Base-by-base conservation (phyloP, 2,888 invertebrate genomes). In the Lathronympha strigana region DNA sequence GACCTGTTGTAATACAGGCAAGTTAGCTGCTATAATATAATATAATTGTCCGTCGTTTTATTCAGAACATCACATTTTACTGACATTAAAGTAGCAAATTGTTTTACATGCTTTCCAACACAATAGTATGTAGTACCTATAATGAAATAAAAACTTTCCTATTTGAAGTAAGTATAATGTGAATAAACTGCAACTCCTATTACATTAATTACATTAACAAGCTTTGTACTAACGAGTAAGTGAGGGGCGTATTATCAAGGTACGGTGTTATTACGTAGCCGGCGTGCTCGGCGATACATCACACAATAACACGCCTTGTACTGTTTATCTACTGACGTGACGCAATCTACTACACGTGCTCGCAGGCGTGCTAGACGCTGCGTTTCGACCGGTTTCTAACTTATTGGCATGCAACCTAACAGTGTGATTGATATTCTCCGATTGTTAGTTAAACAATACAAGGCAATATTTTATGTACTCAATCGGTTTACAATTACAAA, bases 281-380 rank as follows among this genome's bases (percentile, higher is more conserved):
- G 60, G 36, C 45, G 33, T 57, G 50, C 58, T 33, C 53, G 36
- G 31, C 49, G 38, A 66, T 61, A 66, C 61, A 66, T 66, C 66
- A 61, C 31, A 66, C 66, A 66, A 66, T 54, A 66, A 66, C 66
- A 66, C 66, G 66, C 54, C 64, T 66, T 66, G 66, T 66, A 61
- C 36, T 66, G 66, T 66, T 66, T 66, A 66, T 61, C 64, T 66
- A 66, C 60, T 38, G 17, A 43, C 51, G 64, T 64, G 58, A 66
- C 64, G 64, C 53, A 66, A 66, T 66, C 51, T 36, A 53, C 43
- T 36, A 53, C 64, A 60, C 64, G 60, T 66, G 66, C 54, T 61
- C 36, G 25, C 43, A 33, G 28, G 58, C 51, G 36, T 19, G 45
- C 6, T 36, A 64, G 55, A 25, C 58, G 31, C 33, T 21, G 31